phyloP scores from a whole-genome alignment of 2,113 vertebrate genomes.

The Nesogale talazaci region DNA sequence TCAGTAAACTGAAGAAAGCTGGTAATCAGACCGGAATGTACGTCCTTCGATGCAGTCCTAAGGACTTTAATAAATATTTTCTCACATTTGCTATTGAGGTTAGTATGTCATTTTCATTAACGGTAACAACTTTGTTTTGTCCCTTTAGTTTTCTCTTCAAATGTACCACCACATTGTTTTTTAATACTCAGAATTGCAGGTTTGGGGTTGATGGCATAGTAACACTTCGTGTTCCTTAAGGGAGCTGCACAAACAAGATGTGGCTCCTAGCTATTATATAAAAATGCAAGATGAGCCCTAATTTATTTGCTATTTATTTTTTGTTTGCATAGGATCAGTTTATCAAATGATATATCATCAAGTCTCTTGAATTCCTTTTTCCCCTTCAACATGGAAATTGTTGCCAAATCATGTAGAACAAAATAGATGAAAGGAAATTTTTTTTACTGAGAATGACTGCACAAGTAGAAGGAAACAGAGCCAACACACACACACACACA shows the following conservation, averaged over 20 bases:
- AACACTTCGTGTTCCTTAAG: conserved; percentile 31
- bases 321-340: conserved; percentile 42
- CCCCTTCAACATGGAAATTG: conserved; percentile 9
- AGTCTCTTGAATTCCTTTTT: conserved; percentile 8
- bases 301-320: conserved; percentile 35
- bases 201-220: conserved; percentile 54
- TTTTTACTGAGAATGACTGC: neutral
- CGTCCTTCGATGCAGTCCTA: conserved; percentile 96
- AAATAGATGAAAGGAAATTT: conserved; percentile 51
- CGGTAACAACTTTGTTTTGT: conserved; percentile 30
- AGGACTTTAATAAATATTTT: conserved; percentile 96
- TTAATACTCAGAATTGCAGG: conserved; percentile 43
- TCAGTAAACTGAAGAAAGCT: conserved; percentile 91
- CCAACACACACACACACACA: neutral
- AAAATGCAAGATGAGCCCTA: conserved; percentile 35
- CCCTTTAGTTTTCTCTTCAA: neutral
- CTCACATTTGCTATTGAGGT: conserved; percentile 97
- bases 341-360: conserved; percentile 13
- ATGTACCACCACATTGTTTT: conserved; percentile 45
- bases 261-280: conserved; percentile 12
- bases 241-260: conserved; percentile 20
- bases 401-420: conserved; percentile 3
- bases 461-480: conserved; percentile 2
- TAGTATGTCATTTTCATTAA: conserved; percentile 81
- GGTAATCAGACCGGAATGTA: conserved; percentile 95